Conservation (phyloP, 2,113 vertebrate genomes). For the Nicator chloris region DNA sequence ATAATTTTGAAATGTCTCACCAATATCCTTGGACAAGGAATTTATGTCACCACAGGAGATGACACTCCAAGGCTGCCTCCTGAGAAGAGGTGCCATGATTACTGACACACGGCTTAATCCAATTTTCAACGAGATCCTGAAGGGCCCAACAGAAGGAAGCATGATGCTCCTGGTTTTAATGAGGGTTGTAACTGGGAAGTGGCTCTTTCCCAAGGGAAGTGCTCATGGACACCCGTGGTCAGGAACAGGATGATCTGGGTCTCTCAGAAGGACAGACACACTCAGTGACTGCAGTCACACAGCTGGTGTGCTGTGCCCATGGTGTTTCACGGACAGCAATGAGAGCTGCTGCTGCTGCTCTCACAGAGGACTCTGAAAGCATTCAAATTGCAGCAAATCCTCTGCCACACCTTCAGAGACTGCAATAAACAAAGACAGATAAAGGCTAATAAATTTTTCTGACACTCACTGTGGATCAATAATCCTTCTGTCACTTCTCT, state of each 20-base stretch:
- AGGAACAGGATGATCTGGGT: background rate
- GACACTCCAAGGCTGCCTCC: background rate
- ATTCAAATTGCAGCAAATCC: background rate
- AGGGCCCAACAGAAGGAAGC: background rate
- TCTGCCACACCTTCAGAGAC: accelerated
- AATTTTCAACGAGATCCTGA: background rate
- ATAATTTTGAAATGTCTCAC: background rate
- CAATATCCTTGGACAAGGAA: background rate
- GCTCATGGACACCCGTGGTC: background rate
- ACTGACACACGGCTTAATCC: background rate
- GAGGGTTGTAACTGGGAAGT: background rate
- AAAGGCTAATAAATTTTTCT: background rate
- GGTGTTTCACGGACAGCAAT: background rate
- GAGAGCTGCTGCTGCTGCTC: background rate
- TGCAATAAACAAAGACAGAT: background rate
- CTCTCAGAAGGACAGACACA: background rate
- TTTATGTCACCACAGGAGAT: background rate
- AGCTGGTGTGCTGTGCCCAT: background rate
- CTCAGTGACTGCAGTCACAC: background rate
- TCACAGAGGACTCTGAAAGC: background rate
- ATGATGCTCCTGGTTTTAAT: background rate
- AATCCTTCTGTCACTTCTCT: background rate
- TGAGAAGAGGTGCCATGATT: background rate
- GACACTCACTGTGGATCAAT: background rate
- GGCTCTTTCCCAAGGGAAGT: background rate